Base-by-base conservation (phyloP, 2,113 vertebrate species). In the Meriones unguiculatus region DNA sequence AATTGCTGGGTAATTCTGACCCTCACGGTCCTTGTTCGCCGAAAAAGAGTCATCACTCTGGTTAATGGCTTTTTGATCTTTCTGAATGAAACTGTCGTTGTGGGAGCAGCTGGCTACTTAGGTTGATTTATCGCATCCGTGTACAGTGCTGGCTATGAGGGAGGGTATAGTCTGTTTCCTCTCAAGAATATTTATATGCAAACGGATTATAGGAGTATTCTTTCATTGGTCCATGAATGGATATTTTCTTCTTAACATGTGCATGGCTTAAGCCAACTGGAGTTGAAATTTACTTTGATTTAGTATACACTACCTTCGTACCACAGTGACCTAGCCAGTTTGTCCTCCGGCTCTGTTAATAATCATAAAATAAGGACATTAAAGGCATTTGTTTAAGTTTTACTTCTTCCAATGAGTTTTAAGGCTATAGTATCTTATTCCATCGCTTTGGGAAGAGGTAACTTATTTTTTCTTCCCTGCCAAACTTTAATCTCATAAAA, bases 1-100 rank as follows among this genome's bases (percentile, higher is more conserved):
- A 94, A 94, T 90, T 86, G 57, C 54, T 78, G 50, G 65, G 18
- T 80, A 86, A 88, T 95, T 97, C 54, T 90, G 41, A 95, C 64
- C 70, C 64, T 96, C 14, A 2, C 22, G 94, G 86, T 84, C 50
- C 35, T 59, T 38, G 15, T 65, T 92, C 77, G 73, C n/a, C 82
- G 59, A 93, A 87, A 92, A 92, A 52, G 11, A 82, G 78, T 91
- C 82, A 91, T 91, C 72, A 91, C 0, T 9, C 52, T 84, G 52
- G 76, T 41, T 95, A 95, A 93, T 30, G 84, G 64, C 14, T 94
- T 92, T 97, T 95, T 87, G 41, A 95, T 93, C 69, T 72, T 64
- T 50, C 72, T 89, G 28, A 96, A 86, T 64, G 35, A 95, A 93
- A 90, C 69, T 59, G 11, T 9, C 32, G 28, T 57, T 30, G 64